Evolutionary conservation across 2,888 invertebrate genomes (phyloP), one percentile per base, ranked within the genome.

Genomic region (Branchellion lobata): DNA sequence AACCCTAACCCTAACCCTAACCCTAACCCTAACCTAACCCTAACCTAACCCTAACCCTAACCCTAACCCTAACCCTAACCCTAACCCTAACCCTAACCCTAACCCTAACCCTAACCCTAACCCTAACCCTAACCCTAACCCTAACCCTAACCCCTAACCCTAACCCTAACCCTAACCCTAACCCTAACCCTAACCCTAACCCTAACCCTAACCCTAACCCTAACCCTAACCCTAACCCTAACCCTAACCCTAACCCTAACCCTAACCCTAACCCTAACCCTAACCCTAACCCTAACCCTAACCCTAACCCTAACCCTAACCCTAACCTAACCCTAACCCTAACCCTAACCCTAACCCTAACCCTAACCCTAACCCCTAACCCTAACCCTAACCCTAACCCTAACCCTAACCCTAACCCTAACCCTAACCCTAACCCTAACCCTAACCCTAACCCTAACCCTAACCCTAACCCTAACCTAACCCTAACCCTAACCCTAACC

Each of bases 361-460:
- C 78, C 80, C 81, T 65, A 57, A 81, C 65, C 78, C 80, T 51
- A 33, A 80, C 78, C 81, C 82, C 80, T 79, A 80, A 82, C 81
- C 82, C 82, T 81, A 82, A 82, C 81, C 82, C 81, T 81, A 82
- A 81, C 82, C 82, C 82, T 82, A 82, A 82, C 82, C 81, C 82
- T 81, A 80, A 81, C 82, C 80, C 78, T 80, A 82, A 83, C 81
- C 40, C 40, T 40, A 40, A 40, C 40, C 40, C 40, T 40, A 40
- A 40, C 40, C 40, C 40, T 40, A 81, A 79, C 81, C 81, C 76
- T 76, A 76, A 76, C 53, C 76, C 57, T 57, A 57, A 51, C 76
- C 34, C 71, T 21, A 27, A 82, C 81, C 81, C 82, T 81, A 81
- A 81, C 80, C 81, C 82, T 81, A 80, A 81, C 80, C 80, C 82